Evolutionary conservation across 2,113 vertebrate species (phyloP).

Genomic region (Urocolius indicus): DNA sequence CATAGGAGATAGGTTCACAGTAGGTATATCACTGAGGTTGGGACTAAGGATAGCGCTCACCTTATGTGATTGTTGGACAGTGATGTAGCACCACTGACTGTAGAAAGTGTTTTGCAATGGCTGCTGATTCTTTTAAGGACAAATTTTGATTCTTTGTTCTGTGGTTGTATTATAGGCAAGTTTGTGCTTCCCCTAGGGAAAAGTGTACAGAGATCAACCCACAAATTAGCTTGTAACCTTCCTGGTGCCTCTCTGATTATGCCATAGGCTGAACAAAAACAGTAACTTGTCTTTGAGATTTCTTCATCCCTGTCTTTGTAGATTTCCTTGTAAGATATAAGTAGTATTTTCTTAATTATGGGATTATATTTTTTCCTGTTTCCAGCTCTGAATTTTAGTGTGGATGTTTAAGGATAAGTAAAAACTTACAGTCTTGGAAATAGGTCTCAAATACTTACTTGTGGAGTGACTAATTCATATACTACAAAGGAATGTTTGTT

Average conservation of each 20-base stretch:
- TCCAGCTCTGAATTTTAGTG: background rate
- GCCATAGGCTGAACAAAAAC: background rate
- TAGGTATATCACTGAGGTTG: fast-evolving
- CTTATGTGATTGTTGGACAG: fast-evolving
- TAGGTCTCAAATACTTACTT: background rate
- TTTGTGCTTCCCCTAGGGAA: background rate
- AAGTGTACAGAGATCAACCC: background rate
- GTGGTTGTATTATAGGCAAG: background rate
- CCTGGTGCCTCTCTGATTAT: background rate
- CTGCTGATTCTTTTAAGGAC: background rate
- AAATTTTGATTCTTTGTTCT: background rate
- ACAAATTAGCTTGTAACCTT: background rate
- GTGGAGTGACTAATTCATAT: background rate
- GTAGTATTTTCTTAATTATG: background rate
- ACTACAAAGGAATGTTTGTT: background rate
- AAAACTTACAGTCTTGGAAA: background rate
- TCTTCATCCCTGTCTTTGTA: background rate
- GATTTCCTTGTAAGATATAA: background rate
- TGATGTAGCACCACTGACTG: background rate
- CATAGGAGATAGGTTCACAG: fast-evolving
- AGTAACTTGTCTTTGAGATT: background rate
- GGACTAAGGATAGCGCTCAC: fast-evolving
- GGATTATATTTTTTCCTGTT: background rate
- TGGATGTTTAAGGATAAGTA: background rate
- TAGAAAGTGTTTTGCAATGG: background rate